Conservation (phyloP, 1,140 invertebrate genomes). For the Wiebesia pumilae region DNA sequence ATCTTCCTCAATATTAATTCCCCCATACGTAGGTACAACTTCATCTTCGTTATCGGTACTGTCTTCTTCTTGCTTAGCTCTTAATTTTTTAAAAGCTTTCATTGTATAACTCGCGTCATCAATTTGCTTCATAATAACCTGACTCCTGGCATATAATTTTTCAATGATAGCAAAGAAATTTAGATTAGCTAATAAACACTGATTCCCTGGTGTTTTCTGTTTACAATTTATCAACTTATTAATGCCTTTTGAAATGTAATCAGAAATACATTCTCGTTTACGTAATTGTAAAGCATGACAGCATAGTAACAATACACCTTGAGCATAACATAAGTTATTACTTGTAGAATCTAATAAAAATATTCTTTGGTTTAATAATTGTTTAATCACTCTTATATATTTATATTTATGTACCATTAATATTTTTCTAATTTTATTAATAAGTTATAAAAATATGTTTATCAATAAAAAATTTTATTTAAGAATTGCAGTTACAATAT, state of each 20-base stretch:
- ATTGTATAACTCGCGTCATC: constrained; percentile 57
- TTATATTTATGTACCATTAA: too few relatives aligned
- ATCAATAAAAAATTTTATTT: too few relatives aligned
- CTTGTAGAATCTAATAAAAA: constrained; percentile 47
- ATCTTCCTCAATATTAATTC: constrained; percentile 64
- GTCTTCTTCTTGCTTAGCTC: constrained; percentile 39
- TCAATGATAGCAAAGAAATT: constrained; percentile 63
- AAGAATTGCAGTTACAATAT: too few relatives aligned
- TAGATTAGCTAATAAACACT: constrained; percentile 61
- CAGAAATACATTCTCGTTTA: constrained; percentile 44
- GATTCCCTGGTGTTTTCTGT: constrained; percentile 23
- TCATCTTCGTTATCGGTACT: constrained; percentile 55
- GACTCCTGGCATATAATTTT: constrained; percentile 54
- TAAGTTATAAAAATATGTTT: neutral
- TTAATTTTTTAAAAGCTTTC: constrained; percentile 52
- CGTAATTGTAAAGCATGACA: constrained; percentile 58
- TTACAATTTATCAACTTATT: constrained; percentile 52
- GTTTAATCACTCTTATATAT: neutral
- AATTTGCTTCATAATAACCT: constrained; percentile 61
- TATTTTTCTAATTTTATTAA: neutral
- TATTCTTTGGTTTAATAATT: neutral
- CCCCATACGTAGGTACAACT: constrained; percentile 64
- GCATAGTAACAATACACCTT: constrained; percentile 61
- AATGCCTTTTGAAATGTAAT: constrained; percentile 59
- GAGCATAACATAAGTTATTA: constrained; percentile 56